Evolutionary conservation across 2,113 vertebrate genomes (phyloP), one percentile per base, ranked within the genome.

Genomic region (Coreoperca whiteheadi): DNA sequence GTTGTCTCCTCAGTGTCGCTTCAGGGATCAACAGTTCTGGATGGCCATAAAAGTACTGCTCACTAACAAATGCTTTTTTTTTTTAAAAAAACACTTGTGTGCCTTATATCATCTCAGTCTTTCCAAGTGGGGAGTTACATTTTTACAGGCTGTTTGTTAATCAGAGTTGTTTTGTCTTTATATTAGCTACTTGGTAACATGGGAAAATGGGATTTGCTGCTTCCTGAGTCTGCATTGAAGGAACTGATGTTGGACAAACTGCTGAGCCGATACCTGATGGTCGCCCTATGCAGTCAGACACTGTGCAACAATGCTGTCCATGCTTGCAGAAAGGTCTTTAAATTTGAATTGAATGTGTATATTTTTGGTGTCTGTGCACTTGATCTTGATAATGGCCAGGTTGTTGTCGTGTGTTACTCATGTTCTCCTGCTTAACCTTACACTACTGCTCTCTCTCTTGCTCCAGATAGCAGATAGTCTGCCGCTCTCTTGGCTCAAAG

Each of bases 21-120:
- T 99, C 87, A 97, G 97, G 92, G 96, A 97, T 46, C 95, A 95
- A 50, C 96, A 93, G 23, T 97, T 99, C 93, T 97, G 96, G 96
- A 96, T 92, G 43, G 96, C 96, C 74, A 82, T 98, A 69, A 98
- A 99, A 96, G 98, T 99, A 92, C 34, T 41, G n/a, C 59, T 51
- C 61, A 20, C 23, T n/a, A 4, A 4, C 9, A 50, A 61, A 39
- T n/a, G 8, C 2, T 18, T 34, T n/a, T 66, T 46, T 14, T 37
- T 37, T 37, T 37, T 37, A 37, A 16, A 9, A 28, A 79, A 46
- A 57, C 23, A 54, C 21, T 41, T 54, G 0, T 34, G 14, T 43
- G 23, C 0, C 3, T 59, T 41, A 21, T 34, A 28, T 48, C 70
- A 1, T 76, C 34, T 71, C 18, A 34, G 23, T 23, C 28, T 85